Percentiles rank a stretch among this genome's conserved stretches.
Conservation (phyloP, 2,797 vertebrate species). For the Brachyrhaphis roseni region DNA sequence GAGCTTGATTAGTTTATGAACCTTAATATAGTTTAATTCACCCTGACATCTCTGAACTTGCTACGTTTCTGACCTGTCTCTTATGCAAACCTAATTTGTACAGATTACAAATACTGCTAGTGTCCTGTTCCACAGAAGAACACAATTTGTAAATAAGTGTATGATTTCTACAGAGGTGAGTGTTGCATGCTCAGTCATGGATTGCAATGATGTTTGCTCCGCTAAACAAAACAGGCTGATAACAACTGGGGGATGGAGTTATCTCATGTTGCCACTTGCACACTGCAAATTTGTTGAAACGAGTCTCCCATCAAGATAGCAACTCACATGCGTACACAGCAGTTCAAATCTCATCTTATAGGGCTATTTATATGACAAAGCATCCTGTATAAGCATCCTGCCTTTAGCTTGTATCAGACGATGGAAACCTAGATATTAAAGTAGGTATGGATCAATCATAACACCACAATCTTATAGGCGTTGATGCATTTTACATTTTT, state of each 20-base stretch:
- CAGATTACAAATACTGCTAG: not conserved
- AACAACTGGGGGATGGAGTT: not conserved
- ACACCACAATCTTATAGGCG: not conserved
- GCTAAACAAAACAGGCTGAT: not conserved
- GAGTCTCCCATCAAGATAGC: not conserved
- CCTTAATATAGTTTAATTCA: not conserved
- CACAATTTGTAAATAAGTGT: not conserved
- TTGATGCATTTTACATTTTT: not conserved
- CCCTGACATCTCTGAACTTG: not conserved
- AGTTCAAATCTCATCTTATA: not conserved
- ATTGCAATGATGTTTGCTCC: slow-evolving; percentile 5
- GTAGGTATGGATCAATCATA: not conserved
- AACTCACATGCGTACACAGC: not conserved
- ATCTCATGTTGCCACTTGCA: not conserved
- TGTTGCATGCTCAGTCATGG: not conserved
- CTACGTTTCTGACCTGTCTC: not conserved
- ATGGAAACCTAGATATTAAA: not conserved
- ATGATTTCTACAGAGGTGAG: not conserved
- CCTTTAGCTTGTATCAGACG: not conserved
- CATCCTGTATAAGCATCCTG: not conserved
- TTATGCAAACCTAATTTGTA: not conserved
- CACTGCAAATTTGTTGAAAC: slow-evolving; percentile 8
- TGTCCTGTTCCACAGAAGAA: not conserved
- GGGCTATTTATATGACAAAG: not conserved
- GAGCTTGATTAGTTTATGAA: not conserved